These are phyloP conservation scores for Bombylius discolor DNA, from an alignment of 2,888 invertebrate genomes.

Conservation along the genomic window DNA sequence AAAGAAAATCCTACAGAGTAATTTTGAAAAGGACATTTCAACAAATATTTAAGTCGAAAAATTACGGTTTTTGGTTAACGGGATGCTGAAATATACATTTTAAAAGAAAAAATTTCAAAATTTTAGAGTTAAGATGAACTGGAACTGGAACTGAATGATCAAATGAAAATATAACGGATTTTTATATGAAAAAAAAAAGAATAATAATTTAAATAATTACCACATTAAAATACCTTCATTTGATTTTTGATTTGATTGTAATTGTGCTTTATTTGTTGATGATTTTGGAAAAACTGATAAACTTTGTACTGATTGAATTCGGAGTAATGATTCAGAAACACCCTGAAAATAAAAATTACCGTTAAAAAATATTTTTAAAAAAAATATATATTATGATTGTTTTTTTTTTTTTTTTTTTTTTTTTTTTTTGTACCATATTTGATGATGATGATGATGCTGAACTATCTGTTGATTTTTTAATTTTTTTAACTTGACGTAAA, in stretches of 20 bases:
- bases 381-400: too few species aligned
- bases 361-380: background rate
- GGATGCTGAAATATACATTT: too few species aligned
- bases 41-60: too few species aligned
- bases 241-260: background rate
- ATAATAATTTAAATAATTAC: background rate
- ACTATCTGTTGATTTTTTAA: background rate
- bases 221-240: background rate
- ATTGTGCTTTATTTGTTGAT: background rate
- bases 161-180: too few species aligned
- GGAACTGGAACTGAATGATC: too few species aligned
- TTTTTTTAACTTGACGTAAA: background rate
- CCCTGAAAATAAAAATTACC: background rate
- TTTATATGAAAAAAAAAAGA: too few species aligned
- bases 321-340: conserved; percentile 3
- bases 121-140: too few species aligned
- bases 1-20: too few species aligned
- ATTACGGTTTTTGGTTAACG: too few species aligned
- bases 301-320: conserved; percentile 4
- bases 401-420: too few species aligned
- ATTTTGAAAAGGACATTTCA: too few species aligned
- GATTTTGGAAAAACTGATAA: conserved; percentile 1
- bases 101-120: too few species aligned
- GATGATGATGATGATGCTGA: background rate
- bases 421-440: background rate